phyloP scores from a whole-genome alignment of 2,113 vertebrate species.

The Thalassarche chlororhynchos region DNA sequence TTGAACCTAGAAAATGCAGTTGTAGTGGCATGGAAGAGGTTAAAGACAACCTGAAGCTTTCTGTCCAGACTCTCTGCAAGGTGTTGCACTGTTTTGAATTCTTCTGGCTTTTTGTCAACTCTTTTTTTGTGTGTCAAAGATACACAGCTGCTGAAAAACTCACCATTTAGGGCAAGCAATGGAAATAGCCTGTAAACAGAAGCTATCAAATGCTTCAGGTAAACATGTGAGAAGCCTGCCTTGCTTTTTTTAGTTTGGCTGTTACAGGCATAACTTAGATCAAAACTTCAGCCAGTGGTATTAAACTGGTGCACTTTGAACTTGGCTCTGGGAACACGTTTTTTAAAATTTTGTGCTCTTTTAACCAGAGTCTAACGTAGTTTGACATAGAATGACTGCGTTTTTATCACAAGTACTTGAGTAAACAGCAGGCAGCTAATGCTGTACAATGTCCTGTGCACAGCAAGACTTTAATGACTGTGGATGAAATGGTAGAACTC shows the following conservation, averaged over 20 bases:
- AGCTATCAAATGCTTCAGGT: background rate
- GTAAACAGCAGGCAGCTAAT: slow-evolving; percentile 4
- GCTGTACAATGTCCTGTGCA: background rate
- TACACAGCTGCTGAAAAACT: background rate
- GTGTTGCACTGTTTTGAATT: background rate
- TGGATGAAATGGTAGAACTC: background rate
- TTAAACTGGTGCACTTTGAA: background rate
- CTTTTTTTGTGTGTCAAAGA: background rate
- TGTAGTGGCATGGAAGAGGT: background rate
- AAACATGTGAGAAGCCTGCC: background rate
- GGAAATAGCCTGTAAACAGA: background rate
- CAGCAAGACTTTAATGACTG: background rate
- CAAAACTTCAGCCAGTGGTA: background rate
- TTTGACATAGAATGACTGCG: background rate
- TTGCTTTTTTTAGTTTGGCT: background rate
- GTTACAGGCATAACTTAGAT: background rate
- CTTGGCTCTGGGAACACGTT: background rate
- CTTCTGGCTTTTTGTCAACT: background rate
- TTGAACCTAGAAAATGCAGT: background rate
- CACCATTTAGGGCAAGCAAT: background rate
- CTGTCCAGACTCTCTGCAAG: background rate
- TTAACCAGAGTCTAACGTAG: background rate
- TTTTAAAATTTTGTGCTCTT: background rate
- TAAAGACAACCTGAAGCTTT: background rate
- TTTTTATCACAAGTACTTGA: background rate